Base-by-base conservation (phyloP, 2,888 invertebrate genomes). In the Limnephilus lunatus region DNA sequence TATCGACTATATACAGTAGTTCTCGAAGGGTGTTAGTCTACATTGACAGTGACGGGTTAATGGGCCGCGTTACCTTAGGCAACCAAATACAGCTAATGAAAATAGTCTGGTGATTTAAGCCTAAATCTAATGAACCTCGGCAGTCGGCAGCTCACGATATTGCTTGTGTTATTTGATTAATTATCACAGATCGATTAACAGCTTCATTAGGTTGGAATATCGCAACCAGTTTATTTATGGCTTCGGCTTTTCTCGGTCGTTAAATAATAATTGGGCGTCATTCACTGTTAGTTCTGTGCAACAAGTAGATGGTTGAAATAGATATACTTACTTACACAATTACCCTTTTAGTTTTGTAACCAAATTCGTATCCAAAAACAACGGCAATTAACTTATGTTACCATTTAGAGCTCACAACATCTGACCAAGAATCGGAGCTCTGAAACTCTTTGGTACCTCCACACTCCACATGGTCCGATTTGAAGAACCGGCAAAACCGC, bases 101-200 rank as follows among this genome's bases (percentile, higher is more conserved):
- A n/a, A 68, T 68, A 0, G 9, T 68, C 25, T n/a, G 25, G n/a
- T 25, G n/a, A 68, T 68, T 68, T 68, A 68, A 68, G n/a, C 68
- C 68, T 68, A 68, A 5, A 68, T 9, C 68, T 68, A 68, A 68
- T 68, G 68, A 68, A 68, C n/a, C 68, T 68, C 68, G 68, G 68
- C 68, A 68, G n/a, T 68, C 68, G 68, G 68, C 68, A 68, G n/a
- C 68, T 7, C 68, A 68, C 68, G n/a, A 68, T 68, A 68, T n/a
- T 68, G 68, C n/a, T 68, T 68, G 68, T n/a, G 68, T 68, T 68
- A 68, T 68, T 68, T 68, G 68, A 68, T 68, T 68, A 68, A 68
- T 68, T 68, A 68, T 68, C 68, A 7, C 2, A 25, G 68, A 68
- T 68, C 68, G 68, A 68, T 68, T 68, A 68, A 68, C 53, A 68